Percentiles rank a stretch among this genome's conserved stretches.
Conservation (phyloP, 2,888 invertebrate species). For the Phortica okadai region DNA sequence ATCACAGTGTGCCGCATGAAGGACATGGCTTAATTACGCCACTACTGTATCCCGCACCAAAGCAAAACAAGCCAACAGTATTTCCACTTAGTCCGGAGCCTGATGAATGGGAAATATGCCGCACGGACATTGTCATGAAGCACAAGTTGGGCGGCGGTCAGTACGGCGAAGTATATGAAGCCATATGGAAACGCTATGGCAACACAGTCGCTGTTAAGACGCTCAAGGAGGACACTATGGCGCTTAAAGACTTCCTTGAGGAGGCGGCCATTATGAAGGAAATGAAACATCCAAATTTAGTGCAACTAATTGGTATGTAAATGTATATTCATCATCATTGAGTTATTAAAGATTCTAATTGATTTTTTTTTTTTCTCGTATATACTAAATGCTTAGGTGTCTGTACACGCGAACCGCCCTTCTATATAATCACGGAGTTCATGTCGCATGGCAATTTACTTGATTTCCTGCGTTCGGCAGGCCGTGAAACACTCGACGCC, state of each 20-base stretch:
- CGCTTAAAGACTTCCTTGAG: slow-evolving; percentile 98
- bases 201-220: slow-evolving; percentile 99
- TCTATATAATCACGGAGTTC: slow-evolving; percentile 99
- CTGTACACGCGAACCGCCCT: slow-evolving; percentile 98
- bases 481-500: slow-evolving; percentile 91
- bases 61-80: slow-evolving; percentile 95
- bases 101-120: slow-evolving; percentile 98
- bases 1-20: slow-evolving; percentile 91
- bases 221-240: slow-evolving; percentile 99
- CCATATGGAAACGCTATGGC: slow-evolving; percentile 95
- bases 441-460: slow-evolving; percentile 99
- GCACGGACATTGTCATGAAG: slow-evolving; percentile 98
- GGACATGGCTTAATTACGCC: slow-evolving; percentile 98
- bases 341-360: slow-evolving; percentile 11
- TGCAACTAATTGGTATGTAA: slow-evolving; percentile 86
- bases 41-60: slow-evolving; percentile 97
- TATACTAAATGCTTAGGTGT: slow-evolving; percentile 82
- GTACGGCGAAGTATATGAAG: slow-evolving; percentile 98
- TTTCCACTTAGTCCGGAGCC: slow-evolving; percentile 95
- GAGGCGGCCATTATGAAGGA: slow-evolving; percentile 99
- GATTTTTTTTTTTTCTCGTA: slow-evolving; percentile 8
- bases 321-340: neutral
- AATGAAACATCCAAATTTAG: slow-evolving; percentile 99
- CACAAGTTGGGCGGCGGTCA: slow-evolving; percentile 97
- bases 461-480: slow-evolving; percentile 94